Percentiles rank a stretch among this genome's conserved stretches.
Evolutionary conservation across 2,113 vertebrate species (phyloP).

Genomic region (Lethenteron reissneri): DNA sequence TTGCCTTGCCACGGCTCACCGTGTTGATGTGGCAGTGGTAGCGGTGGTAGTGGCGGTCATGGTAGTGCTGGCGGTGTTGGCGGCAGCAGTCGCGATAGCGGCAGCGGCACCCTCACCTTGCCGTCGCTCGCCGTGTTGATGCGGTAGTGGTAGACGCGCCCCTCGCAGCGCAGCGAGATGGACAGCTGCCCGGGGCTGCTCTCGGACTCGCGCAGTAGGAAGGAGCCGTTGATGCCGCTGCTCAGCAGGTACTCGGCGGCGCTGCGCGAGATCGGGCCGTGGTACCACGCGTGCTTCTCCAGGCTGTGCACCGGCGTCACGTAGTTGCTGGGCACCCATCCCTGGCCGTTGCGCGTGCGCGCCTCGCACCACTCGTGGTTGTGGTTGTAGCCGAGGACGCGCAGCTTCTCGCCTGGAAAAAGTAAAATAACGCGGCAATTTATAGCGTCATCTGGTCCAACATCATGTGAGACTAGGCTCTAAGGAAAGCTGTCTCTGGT

Average conservation of each 20-base stretch:
- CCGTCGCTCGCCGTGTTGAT: conserved; percentile 76
- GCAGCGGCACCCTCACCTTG: conserved; percentile 36
- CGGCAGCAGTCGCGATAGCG: no score
- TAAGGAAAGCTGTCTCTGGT: no score
- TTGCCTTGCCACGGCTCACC: no score
- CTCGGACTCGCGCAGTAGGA: conserved; percentile 86
- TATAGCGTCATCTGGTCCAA: no score
- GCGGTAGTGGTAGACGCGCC: conserved; percentile 95
- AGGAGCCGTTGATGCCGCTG: conserved; percentile 90
- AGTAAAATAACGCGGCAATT: no score
- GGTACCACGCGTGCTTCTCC: conserved; percentile 98
- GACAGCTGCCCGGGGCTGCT: conserved; percentile 94
- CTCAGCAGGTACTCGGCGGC: conserved; percentile 87
- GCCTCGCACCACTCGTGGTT: conserved; percentile 97
- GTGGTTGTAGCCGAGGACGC: conserved; percentile 94
- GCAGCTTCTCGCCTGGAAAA: conserved; percentile 61
- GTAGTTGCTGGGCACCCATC: conserved; percentile 98
- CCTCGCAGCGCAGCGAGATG: conserved; percentile 88
- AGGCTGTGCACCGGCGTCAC: conserved; percentile 96
- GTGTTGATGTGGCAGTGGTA: no score
- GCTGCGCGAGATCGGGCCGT: conserved; percentile 80
- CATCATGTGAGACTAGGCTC: no score
- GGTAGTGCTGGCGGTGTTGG: no score
- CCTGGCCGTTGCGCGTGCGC: conserved; percentile 87
- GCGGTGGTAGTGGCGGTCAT: no score